phyloP scores from a whole-genome alignment of 1,140 invertebrate genomes.

The Drosophila tsacasi region DNA sequence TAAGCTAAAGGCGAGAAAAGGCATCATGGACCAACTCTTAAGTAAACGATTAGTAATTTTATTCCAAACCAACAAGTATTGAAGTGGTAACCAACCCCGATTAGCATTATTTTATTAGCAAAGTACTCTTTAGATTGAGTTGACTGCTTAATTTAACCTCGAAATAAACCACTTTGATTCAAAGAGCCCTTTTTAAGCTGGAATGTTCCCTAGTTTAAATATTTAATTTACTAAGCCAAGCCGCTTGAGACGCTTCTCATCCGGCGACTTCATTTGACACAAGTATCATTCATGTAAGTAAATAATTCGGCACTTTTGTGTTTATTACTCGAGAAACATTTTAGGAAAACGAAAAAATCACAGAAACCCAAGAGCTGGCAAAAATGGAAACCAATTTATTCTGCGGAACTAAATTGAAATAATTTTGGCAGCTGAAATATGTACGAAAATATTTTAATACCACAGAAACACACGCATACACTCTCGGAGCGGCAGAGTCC shows the following conservation, averaged over 20 bases:
- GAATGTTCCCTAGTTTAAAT: constrained; percentile 4
- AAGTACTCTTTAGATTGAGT: neutral
- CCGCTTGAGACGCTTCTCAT: neutral
- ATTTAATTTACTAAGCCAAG: neutral
- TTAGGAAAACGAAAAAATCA: constrained; percentile 36
- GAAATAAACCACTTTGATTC: neutral
- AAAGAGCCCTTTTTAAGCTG: neutral
- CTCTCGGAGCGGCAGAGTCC: constrained; percentile 18
- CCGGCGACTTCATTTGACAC: constrained; percentile 22
- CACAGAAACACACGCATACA: constrained; percentile 38
- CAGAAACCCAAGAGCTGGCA: constrained; percentile 6
- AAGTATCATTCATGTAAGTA: constrained; percentile 49
- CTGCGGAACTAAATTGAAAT: constrained; percentile 84
- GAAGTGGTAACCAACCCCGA: neutral
- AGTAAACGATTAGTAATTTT: neutral
- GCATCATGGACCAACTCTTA: neutral
- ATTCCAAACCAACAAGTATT: neutral
- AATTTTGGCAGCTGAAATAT: constrained; percentile 81
- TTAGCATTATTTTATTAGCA: neutral
- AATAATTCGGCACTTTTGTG: constrained; percentile 64
- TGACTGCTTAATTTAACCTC: neutral
- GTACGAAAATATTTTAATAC: constrained; percentile 78
- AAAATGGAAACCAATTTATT: constrained; percentile 71
- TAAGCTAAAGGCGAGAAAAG: neutral
- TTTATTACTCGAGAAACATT: constrained; percentile 59